Evolutionary conservation across 1,140 invertebrate genomes (phyloP), one percentile per base, ranked within the genome.

Genomic region (Polypedilum pembai): DNA sequence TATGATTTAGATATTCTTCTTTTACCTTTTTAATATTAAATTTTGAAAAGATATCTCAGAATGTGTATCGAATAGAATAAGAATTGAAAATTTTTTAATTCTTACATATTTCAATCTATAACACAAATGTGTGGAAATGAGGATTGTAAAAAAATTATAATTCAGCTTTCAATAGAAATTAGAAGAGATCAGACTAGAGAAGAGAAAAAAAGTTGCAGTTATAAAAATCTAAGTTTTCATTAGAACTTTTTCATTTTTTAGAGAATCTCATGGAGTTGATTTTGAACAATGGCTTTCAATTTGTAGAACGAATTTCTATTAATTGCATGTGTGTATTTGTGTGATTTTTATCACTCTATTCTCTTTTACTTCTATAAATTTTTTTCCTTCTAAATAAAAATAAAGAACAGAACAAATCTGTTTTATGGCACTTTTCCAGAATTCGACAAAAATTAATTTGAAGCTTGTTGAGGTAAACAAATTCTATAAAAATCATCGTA

Each of bases 301-400:
- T 69, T 69, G 65, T 69, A 69, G 17, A 69, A 69, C 65, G 18
- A 69, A 20, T 18, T 69, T 69, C 3, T 69, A 56, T 69, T 69
- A 21, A 10, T 69, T 69, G 45, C 45, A 15, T 69, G 65, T 69
- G 65, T 21, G 24, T 33, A 33, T 33, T 33, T 66, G 65, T 69
- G 65, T 69, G 65, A 69, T 69, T 69, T 69, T 69, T 69, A 69
- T 69, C 65, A 69, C 65, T 18, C 17, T 21, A 21, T 20, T 69
- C 65, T n/a, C 12, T n/a, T 56, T n/a, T n/a, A n/a, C 24, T 3
- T 56, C 45, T n/a, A n/a, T 56, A 56, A 56, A n/a, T 56, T 33
- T 5, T 33, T 33, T 33, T 33, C 24, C 24, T 33, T 33, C 24
- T 33, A 33, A 33, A 33, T 33, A 33, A 33, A 33, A 33, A 33